phyloP scores from a whole-genome alignment of 2,797 vertebrate genomes.

The Helostoma temminkii region DNA sequence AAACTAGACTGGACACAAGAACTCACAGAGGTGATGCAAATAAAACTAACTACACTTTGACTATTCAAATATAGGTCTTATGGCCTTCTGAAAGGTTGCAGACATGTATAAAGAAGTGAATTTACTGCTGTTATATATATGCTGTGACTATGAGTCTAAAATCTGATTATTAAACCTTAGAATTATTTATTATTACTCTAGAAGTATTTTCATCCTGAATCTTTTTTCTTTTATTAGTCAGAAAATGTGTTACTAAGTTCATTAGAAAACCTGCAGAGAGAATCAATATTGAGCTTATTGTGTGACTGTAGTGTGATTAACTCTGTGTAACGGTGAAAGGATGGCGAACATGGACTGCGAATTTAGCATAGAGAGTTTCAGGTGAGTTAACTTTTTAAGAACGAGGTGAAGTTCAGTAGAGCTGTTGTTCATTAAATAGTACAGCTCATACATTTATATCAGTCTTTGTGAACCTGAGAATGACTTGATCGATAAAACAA shows the following conservation, averaged over 20 bases:
- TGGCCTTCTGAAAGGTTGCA: not conserved
- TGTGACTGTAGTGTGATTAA: conserved; percentile 1
- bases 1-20: not conserved
- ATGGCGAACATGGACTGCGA: not conserved
- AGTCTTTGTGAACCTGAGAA: not conserved
- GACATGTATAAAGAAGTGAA: not conserved
- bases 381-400: not conserved
- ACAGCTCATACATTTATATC: conserved; percentile 1
- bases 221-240: not conserved
- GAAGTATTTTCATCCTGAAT: not conserved
- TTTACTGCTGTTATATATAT: not conserved
- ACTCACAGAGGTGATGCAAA: not conserved
- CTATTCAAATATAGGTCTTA: conserved; percentile 25
- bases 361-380: not conserved
- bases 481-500: conserved; percentile 1
- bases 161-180: not conserved
- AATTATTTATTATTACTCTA: not conserved
- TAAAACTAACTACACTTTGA: conserved; percentile 18
- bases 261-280: conserved; percentile 3
- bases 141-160: conserved; percentile 12
- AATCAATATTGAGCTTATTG: not conserved
- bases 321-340: not conserved
- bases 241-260: not conserved
- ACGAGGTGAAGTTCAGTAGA: not conserved
- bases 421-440: not conserved